Conservation (phyloP, 2,797 vertebrate genomes). For the Cryptoblepharus egeriae region DNA sequence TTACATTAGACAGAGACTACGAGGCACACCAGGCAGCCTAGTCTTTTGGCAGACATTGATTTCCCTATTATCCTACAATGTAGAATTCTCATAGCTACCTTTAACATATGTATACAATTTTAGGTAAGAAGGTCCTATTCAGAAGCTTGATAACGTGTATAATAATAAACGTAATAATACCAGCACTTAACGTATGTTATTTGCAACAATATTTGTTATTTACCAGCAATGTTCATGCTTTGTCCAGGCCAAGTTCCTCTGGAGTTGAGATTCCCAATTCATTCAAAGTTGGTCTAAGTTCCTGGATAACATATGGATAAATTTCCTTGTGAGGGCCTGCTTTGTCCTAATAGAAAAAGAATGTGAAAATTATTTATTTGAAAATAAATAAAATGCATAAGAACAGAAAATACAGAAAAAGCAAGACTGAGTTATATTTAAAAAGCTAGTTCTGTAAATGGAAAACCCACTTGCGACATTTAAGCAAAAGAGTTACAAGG, state of each 20-base stretch:
- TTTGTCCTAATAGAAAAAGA: constrained; percentile 85
- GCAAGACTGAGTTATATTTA: rapidly evolving
- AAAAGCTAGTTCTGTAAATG: rapidly evolving
- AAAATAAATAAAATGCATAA: neutral
- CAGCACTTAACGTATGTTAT: too few relatives aligned
- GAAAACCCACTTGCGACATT: neutral
- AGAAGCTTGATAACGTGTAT: too few relatives aligned
- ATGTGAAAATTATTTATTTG: constrained; percentile 7
- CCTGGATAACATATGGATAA: constrained; percentile 94
- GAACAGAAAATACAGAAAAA: neutral
- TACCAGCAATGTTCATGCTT: constrained; percentile 80
- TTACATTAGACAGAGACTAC: neutral
- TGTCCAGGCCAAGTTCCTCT: constrained; percentile 93
- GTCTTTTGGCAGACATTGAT: neutral
- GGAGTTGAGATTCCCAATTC: constrained; percentile 94
- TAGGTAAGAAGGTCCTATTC: rapidly evolving
- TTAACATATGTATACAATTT: neutral
- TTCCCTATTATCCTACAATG: neutral
- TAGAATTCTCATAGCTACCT: neutral
- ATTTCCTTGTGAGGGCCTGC: constrained; percentile 94
- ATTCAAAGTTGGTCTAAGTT: constrained; percentile 88
- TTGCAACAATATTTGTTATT: constrained; percentile 2
- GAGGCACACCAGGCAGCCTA: neutral
- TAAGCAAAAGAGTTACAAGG: neutral
- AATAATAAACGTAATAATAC: too few relatives aligned